phyloP scores from a whole-genome alignment of 2,888 invertebrate species.

The Callimorpha dominula region DNA sequence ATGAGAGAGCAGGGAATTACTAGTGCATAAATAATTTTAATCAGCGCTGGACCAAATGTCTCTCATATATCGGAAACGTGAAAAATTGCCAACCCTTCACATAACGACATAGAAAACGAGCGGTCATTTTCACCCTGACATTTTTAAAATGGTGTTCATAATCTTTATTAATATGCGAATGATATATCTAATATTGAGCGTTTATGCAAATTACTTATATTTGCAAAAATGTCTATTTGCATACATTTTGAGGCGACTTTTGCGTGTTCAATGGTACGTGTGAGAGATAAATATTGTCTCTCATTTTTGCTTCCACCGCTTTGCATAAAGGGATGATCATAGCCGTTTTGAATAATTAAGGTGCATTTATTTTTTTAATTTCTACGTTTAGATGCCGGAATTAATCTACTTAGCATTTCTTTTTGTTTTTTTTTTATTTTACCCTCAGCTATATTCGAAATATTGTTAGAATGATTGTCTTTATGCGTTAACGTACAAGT shows the following conservation, averaged over 20 bases:
- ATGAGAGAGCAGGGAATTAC: conserved; percentile 1
- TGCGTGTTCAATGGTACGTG: conserved; percentile 77
- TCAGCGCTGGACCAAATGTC: conserved; percentile 30
- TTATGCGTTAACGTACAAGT: not conserved
- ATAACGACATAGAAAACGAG: conserved; percentile 55
- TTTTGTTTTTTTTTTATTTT: conserved; percentile 20
- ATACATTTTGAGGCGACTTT: conserved; percentile 76
- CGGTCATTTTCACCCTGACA: conserved; percentile 58
- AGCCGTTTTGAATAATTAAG: conserved; percentile 64
- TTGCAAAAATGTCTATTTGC: conserved; percentile 68
- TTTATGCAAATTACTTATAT: conserved; percentile 73
- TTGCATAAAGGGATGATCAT: conserved; percentile 69
- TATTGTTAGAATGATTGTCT: not conserved
- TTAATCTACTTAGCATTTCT: conserved; percentile 53
- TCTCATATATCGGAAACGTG: conserved; percentile 49
- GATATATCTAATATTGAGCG: conserved; percentile 67
- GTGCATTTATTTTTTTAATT: conserved; percentile 51
- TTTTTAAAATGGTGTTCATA: conserved; percentile 59
- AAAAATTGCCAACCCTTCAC: conserved; percentile 60
- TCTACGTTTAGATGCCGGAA: conserved; percentile 42
- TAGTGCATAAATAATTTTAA: conserved; percentile 47
- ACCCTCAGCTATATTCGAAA: conserved; percentile 2
- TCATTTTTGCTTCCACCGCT: conserved; percentile 62
- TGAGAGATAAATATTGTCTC: conserved; percentile 77
- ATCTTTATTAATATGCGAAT: conserved; percentile 71